Percentiles rank a stretch among this genome's conserved stretches.
Conservation (phyloP, 1,140 invertebrate species). For the Eubasilissa regina region DNA sequence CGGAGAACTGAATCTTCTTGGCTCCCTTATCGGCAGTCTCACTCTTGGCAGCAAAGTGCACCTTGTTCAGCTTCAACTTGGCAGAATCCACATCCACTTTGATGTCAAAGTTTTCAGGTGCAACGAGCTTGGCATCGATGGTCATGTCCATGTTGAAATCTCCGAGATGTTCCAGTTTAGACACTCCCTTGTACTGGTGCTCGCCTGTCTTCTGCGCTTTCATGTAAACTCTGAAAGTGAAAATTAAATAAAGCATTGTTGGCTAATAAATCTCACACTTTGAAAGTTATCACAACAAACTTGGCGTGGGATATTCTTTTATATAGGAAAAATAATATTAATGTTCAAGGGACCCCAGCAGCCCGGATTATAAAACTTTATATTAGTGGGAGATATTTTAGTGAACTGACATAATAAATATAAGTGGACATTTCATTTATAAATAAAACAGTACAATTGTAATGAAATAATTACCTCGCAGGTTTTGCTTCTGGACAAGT, state of each 20-base stretch:
- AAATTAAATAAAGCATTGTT: not conserved
- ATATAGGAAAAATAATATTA: too few relatives aligned
- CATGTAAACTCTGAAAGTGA: conserved; percentile 67
- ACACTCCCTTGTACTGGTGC: conserved; percentile 71
- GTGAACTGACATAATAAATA: too few relatives aligned
- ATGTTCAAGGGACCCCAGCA: too few relatives aligned
- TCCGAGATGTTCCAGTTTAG: conserved; percentile 71
- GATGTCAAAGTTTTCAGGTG: conserved; percentile 78
- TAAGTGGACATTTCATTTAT: too few relatives aligned
- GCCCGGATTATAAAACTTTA: too few relatives aligned
- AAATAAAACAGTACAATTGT: too few relatives aligned
- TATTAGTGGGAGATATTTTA: too few relatives aligned
- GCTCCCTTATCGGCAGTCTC: conserved; percentile 73
- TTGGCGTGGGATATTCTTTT: not conserved
- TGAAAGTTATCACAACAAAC: not conserved
- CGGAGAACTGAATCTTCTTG: conserved; percentile 76
- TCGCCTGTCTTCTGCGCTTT: conserved; percentile 70
- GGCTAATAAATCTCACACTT: too few relatives aligned
- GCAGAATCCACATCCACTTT: conserved; percentile 78
- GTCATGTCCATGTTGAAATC: conserved; percentile 72
- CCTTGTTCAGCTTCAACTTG: conserved; percentile 78
- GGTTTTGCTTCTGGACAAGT: conserved; percentile 68
- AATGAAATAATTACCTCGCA: conserved; percentile 60
- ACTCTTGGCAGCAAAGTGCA: conserved; percentile 76
- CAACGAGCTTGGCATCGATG: conserved; percentile 73